Base-by-base conservation (phyloP, 2,797 vertebrate species). In the Cottoperca gobio region DNA sequence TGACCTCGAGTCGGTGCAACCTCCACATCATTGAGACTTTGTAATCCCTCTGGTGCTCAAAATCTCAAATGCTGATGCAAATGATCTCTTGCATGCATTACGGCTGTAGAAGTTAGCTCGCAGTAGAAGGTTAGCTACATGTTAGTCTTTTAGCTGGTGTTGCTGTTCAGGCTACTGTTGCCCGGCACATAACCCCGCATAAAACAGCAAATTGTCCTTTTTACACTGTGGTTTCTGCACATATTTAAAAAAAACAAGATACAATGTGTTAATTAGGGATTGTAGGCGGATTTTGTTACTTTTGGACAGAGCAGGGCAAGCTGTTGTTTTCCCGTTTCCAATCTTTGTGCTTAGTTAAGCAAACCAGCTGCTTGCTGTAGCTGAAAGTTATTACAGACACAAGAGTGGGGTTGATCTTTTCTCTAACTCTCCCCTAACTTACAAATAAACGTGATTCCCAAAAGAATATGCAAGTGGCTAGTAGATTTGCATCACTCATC, bases 1-100 rank as follows among this genome's bases (percentile, higher is more conserved):
- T 76, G 76, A 86, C 84, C 84, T 63, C 33, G 31, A 8, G 31
- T 33, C 42, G 12, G 50, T 8, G 45, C 10, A 7, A 65, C 76
- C 76, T 73, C 55, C 8, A 24, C 68, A 40, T 85, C 65, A 78
- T 77, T 60, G 66, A 40, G 19, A 55, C 13, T 5, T 50, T 69
- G 12, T 49, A 55, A 73, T 66, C 37, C 71, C 72, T 62, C 40
- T 54, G 65, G 63, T 69, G 59, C 70, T 75, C 23, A 68, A 68
- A 78, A 71, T 75, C 54, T 64, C 12, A 55, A 24, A 33, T 37
- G 9, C 68, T 39, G 48, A 75, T 58, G 39, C 26, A 54, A 59
- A 74, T 62, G 8, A 54, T 52, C 55, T 54, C 46, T 50, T 37
- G 6, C 17, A 3, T 28, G 24, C 21, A 42, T 59, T 66, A 24